Evolutionary conservation across 2,113 vertebrate species (phyloP).

Genomic region (Peucedramus taeniatus): DNA sequence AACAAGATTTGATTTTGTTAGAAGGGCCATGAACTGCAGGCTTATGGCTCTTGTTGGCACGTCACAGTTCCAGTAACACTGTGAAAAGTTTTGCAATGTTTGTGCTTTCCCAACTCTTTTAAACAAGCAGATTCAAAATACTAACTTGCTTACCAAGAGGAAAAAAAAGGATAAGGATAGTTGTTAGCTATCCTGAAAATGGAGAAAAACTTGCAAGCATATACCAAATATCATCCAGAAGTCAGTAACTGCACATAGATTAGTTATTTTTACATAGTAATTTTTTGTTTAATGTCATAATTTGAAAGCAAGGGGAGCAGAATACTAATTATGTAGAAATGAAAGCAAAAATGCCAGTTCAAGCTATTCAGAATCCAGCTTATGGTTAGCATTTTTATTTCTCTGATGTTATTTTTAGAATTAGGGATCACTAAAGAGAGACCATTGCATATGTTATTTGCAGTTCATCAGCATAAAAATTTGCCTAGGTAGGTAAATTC

Average conservation of each 20-base stretch:
- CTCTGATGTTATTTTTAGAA: not conserved
- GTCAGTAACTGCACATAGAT: not conserved
- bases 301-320: not conserved
- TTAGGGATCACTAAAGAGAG: not conserved
- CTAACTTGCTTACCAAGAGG: not conserved
- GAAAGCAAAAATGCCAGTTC: not conserved
- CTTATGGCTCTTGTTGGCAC: not conserved
- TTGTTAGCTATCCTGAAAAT: not conserved
- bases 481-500: not conserved
- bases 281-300: not conserved
- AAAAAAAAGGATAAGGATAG: not conserved
- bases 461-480: not conserved
- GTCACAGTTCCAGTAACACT: not conserved
- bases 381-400: not conserved
- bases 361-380: not conserved
- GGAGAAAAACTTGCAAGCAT: not conserved
- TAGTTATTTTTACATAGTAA: not conserved
- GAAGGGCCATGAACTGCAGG: not conserved
- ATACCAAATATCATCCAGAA: not conserved
- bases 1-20: not conserved
- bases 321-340: not conserved
- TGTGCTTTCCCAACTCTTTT: conserved; percentile 4
- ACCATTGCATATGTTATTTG: not conserved
- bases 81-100: conserved; percentile 26
- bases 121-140: not conserved